Conservation (phyloP, 2,797 vertebrate species). For the Saguinus oedipus region DNA sequence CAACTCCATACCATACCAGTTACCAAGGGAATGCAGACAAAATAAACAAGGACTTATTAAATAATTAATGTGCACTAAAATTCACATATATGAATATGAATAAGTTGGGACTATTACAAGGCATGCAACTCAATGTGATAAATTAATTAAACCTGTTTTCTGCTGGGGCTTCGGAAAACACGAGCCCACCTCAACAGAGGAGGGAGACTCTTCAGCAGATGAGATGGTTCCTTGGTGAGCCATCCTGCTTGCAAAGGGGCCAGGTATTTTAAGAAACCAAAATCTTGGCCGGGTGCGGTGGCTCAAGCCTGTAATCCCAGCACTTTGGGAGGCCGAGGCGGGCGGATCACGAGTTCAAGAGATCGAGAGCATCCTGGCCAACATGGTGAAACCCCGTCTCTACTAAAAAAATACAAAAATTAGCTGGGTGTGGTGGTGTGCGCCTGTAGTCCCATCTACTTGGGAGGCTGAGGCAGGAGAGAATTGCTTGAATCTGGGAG, state of each 20-base stretch:
- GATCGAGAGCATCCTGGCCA: not conserved
- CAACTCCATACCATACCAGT: conserved; percentile 76
- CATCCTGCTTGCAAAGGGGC: not conserved
- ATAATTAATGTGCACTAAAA: conserved; percentile 83
- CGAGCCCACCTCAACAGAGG: not conserved
- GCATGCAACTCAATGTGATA: conserved; percentile 73
- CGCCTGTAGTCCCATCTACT: not conserved
- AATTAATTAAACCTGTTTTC: conserved; percentile 73
- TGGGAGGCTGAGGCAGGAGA: not conserved
- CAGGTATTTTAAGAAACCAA: not conserved
- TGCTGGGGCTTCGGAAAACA: conserved; percentile 54
- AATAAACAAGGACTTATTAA: conserved; percentile 84
- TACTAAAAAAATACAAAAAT: not conserved
- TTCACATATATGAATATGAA: conserved; percentile 79
- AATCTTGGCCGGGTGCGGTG: not conserved
- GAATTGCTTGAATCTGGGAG: not conserved
- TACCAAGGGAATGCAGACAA: conserved; percentile 77
- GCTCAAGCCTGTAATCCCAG: not conserved
- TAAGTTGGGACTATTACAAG: conserved; percentile 56
- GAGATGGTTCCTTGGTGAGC: fast-evolving
- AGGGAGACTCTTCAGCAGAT: not conserved
- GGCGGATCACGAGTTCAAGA: not conserved
- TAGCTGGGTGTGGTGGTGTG: not conserved
- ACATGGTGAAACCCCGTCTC: not conserved
- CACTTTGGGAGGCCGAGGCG: not conserved